Conservation (phyloP, 2,113 vertebrate genomes). For the Phrynocephalus versicolor region DNA sequence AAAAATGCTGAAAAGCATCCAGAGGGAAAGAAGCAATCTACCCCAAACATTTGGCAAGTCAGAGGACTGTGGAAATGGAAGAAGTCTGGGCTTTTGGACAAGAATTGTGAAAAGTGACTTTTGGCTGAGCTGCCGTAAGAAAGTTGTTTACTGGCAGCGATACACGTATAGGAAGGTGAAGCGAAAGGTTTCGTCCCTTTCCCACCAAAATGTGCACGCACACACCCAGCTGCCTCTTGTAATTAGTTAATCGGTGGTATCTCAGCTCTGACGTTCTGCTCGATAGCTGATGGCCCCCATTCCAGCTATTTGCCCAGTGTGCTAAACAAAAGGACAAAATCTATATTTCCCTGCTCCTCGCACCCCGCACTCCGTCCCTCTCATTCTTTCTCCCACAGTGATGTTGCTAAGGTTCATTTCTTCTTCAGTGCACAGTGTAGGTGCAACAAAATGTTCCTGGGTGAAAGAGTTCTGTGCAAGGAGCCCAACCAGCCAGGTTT, state of each 20-base stretch:
- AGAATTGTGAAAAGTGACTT: conserved; percentile 64
- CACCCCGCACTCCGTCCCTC: not conserved
- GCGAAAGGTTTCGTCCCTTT: conserved; percentile 68
- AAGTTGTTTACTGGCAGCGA: conserved; percentile 67
- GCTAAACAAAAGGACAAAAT: conserved; percentile 62
- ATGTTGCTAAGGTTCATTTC: too few relatives aligned
- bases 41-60: conserved; percentile 69
- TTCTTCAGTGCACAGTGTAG: not conserved
- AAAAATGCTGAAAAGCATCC: conserved; percentile 59
- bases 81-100: conserved; percentile 65
- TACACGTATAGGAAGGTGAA: conserved; percentile 58
- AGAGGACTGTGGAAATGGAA: conserved; percentile 61
- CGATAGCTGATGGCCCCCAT: conserved; percentile 58
- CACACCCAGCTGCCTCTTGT: conserved; percentile 50
- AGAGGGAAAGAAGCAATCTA: conserved; percentile 65
- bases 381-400: not conserved
- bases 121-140: conserved; percentile 61
- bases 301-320: conserved; percentile 67
- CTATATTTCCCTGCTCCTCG: conserved; percentile 50
- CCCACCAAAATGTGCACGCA: conserved; percentile 48
- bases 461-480: not conserved
- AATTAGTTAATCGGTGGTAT: conserved; percentile 69
- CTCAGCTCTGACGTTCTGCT: conserved; percentile 59
- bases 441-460: not conserved
- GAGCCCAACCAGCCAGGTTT: too few relatives aligned